These are phyloP conservation scores for Petrocephalus zakoni DNA, from an alignment of 2,113 vertebrate genomes.

Conservation along the genomic window DNA sequence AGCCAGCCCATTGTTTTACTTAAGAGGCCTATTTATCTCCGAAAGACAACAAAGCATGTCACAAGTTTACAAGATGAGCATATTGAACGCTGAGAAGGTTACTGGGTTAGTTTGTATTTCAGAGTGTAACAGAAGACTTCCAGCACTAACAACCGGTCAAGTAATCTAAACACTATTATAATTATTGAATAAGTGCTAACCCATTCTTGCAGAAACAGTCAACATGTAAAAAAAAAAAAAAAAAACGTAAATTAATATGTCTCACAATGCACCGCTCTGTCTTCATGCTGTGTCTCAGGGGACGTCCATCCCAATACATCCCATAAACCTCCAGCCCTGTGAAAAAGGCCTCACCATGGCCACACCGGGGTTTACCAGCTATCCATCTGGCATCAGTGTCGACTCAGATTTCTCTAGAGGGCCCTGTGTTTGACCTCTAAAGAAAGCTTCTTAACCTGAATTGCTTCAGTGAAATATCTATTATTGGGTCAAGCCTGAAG, in stretches of 20 bases:
- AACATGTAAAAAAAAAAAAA: neutral
- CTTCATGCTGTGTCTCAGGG: neutral
- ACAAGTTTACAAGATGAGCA: neutral
- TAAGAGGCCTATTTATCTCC: neutral
- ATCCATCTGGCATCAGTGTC: neutral
- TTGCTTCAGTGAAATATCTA: slow-evolving; percentile 2
- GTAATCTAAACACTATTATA: neutral
- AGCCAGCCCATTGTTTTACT: neutral
- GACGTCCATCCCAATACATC: neutral
- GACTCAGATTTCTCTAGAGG: neutral
- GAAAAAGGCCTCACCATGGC: neutral
- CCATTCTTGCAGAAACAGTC: neutral
- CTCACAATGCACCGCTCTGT: neutral
- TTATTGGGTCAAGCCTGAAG: neutral
- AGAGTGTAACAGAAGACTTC: neutral
- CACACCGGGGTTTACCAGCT: neutral
- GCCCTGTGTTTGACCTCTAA: neutral
- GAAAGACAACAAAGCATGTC: neutral
- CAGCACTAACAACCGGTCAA: neutral
- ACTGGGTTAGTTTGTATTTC: neutral
- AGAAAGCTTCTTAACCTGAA: neutral
- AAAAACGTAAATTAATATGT: neutral
- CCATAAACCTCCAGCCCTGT: neutral
- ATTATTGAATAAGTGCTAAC: neutral
- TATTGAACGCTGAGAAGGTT: neutral